phyloP scores from a whole-genome alignment of 2,888 invertebrate species.

The Tachina lurida region DNA sequence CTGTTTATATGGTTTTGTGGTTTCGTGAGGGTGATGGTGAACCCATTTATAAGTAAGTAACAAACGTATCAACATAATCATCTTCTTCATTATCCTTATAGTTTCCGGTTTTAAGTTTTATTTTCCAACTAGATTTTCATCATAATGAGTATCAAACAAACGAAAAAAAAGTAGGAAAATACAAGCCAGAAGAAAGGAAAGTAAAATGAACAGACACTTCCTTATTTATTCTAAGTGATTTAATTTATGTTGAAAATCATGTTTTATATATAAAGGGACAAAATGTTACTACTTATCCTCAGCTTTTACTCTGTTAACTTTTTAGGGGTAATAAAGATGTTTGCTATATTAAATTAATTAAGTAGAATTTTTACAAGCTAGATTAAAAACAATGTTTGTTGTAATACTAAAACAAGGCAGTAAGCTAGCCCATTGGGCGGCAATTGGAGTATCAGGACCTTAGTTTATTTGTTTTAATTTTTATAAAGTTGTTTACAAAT shows the following conservation, averaged over 20 bases:
- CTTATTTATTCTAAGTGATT: constrained; percentile 60
- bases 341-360: constrained; percentile 70
- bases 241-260: constrained; percentile 61
- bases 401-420: background rate
- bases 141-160: constrained; percentile 19
- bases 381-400: constrained; percentile 17
- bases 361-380: constrained; percentile 35
- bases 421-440: background rate
- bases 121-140: constrained; percentile 18
- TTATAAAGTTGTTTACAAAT: background rate
- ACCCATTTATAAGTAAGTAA: constrained; percentile 91
- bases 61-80: constrained; percentile 50
- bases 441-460: background rate
- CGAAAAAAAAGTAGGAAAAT: background rate
- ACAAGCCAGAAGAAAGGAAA: constrained; percentile 2
- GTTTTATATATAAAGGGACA: constrained; percentile 50
- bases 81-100: constrained; percentile 48
- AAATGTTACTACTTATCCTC: constrained; percentile 48
- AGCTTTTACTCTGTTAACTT: constrained; percentile 16
- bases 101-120: constrained; percentile 54
- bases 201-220: constrained; percentile 51
- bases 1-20: constrained; percentile 94
- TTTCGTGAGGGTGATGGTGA: constrained; percentile 93
- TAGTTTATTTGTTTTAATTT: background rate
- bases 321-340: constrained; percentile 68